Conservation (phyloP, 1,140 invertebrate genomes). For the Rhagoletis pomonella region DNA sequence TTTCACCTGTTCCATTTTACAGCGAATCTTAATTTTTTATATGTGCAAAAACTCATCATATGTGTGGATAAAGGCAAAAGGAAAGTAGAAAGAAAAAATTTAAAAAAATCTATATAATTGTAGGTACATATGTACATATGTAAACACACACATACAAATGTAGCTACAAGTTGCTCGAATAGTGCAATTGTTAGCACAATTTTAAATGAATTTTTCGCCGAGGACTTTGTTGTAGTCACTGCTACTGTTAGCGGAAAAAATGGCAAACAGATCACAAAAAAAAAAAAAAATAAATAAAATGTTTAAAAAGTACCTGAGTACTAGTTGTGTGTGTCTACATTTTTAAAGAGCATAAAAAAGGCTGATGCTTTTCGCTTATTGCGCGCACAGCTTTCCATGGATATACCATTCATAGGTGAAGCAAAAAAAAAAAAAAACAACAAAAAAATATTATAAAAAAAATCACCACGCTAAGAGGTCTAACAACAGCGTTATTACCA, state of each 20-base stretch:
- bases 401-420: neutral
- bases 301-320: neutral
- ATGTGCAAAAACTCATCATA: neutral
- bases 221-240: neutral
- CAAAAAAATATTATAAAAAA: neutral
- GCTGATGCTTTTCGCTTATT: neutral
- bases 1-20: constrained; percentile 29
- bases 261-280: neutral
- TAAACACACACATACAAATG: neutral
- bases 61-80: neutral
- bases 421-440: neutral
- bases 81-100: neutral
- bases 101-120: neutral
- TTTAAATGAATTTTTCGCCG: constrained; percentile 36
- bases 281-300: too few species aligned
- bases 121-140: neutral
- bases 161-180: neutral
- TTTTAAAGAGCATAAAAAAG: constrained; percentile 1
- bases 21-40: constrained; percentile 32
- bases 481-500: neutral
- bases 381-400: too few species aligned
- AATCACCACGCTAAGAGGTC: neutral
- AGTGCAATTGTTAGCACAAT: constrained; percentile 42
- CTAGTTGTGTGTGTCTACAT: neutral
- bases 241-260: neutral